phyloP scores from a whole-genome alignment of 2,797 vertebrate genomes.

The Sebastes iracundus region DNA sequence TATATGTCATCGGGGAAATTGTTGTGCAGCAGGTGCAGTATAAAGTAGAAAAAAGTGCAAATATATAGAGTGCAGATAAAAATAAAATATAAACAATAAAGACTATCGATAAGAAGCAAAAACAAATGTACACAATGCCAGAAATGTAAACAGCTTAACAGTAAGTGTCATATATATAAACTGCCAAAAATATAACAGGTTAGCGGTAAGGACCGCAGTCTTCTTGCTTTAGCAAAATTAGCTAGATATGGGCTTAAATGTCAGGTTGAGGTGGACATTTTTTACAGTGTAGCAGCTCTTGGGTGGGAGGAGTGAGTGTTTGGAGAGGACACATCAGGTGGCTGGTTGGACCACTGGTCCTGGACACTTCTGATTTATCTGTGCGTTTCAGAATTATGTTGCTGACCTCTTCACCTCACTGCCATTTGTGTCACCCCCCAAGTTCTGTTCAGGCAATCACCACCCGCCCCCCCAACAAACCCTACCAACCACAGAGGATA shows the following conservation, averaged over 20 bases:
- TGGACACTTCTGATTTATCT: slow-evolving; percentile 82
- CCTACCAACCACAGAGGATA: slow-evolving; percentile 40
- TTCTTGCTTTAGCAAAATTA: neutral
- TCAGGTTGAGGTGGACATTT: neutral
- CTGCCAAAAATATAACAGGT: no score
- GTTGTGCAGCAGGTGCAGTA: neutral
- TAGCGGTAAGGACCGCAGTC: neutral
- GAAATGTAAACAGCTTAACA: neutral
- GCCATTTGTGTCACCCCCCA: slow-evolving; percentile 82
- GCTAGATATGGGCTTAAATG: neutral
- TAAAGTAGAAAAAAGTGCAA: neutral
- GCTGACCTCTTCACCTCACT: slow-evolving; percentile 81
- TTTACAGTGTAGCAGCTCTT: slow-evolving; percentile 49
- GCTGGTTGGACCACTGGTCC: slow-evolving; percentile 56
- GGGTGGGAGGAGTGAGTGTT: slow-evolving; percentile 57
- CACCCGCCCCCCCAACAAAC: slow-evolving; percentile 13
- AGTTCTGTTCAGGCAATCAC: slow-evolving; percentile 80
- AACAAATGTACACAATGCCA: no score
- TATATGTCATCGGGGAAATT: neutral
- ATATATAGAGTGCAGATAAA: neutral
- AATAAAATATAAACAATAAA: neutral
- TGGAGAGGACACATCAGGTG: slow-evolving; percentile 80
- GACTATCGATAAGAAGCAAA: no score
- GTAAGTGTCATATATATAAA: neutral
- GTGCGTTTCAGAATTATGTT: slow-evolving; percentile 82